A percentile compares a stretch with the other conserved stretches of the same genome.
These are phyloP conservation scores for Aphrocallistes beatrix DNA, from an alignment of 37 sponge, comb jelly and placozoan species.

Conservation along the genomic window DNA sequence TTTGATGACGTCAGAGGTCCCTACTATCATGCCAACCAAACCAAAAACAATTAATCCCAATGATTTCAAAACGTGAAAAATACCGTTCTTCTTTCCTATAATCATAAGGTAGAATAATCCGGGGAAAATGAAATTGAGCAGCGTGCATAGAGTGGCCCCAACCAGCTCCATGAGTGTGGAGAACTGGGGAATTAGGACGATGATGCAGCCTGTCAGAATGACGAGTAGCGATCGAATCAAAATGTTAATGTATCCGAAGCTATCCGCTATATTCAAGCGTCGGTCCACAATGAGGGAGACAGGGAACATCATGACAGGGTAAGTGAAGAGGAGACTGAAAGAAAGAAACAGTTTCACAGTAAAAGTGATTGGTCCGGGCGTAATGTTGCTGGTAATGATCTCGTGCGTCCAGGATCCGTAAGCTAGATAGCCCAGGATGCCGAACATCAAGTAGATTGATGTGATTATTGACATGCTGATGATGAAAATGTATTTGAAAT, in stretches of 20 bases:
- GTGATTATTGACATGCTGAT: constrained; percentile 39
- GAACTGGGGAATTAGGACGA: constrained; percentile 71
- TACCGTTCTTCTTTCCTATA: constrained; percentile 22
- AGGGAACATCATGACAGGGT: constrained; percentile 98
- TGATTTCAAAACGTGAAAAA: neutral
- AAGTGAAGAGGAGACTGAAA: constrained; percentile 87
- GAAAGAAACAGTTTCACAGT: constrained; percentile 76
- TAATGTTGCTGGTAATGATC: neutral
- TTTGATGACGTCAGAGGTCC: neutral
- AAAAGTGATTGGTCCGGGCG: neutral
- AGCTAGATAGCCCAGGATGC: constrained; percentile 82
- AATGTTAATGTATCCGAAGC: constrained; percentile 24
- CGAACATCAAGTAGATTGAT: constrained; percentile 67
- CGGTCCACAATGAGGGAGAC: constrained; percentile 69
- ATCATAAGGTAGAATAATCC: constrained; percentile 67
- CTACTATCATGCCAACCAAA: neutral
- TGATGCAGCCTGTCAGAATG: constrained; percentile 51
- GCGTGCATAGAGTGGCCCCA: constrained; percentile 76
- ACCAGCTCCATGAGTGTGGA: constrained; percentile 88
- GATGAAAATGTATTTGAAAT: constrained; percentile 64
- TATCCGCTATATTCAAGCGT: constrained; percentile 23
- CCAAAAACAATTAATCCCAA: neutral
- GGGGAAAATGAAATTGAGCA: constrained; percentile 87
- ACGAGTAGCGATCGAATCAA: constrained; percentile 53
- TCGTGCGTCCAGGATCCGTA: neutral